Evolutionary conservation across 2,797 vertebrate species (phyloP).

Genomic region (Pangasius larnaudii): DNA sequence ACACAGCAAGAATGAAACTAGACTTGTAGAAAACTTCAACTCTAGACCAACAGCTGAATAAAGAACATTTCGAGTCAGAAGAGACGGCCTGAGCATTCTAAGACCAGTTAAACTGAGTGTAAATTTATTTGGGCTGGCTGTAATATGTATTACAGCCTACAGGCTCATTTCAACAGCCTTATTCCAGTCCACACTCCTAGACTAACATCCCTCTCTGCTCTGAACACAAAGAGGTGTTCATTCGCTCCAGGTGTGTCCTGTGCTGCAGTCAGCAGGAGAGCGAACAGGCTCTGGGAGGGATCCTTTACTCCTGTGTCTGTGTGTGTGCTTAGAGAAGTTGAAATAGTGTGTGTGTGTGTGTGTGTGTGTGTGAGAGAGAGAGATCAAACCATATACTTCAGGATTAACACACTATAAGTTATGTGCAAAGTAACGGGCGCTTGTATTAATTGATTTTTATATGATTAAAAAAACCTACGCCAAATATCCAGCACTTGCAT

Average conservation of each 20-base stretch:
- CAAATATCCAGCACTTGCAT: not conserved
- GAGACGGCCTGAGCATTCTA: not conserved
- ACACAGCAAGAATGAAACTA: not conserved
- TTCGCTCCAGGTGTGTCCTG: constrained; percentile 55
- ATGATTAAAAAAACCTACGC: not conserved
- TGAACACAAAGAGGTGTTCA: constrained; percentile 55
- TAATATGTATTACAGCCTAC: constrained; percentile 3
- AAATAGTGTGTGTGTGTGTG: constrained; percentile 23
- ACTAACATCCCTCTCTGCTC: constrained; percentile 28
- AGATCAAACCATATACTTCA: not conserved
- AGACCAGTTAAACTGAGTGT: constrained; percentile 8
- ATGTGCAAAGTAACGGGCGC: not conserved
- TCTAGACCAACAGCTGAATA: not conserved
- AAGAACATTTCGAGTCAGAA: constrained; percentile 1
- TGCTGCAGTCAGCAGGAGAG: constrained; percentile 42
- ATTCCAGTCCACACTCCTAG: constrained; percentile 18
- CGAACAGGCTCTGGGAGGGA: constrained; percentile 29
- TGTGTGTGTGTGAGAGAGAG: constrained; percentile 20
- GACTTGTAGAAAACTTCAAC: not conserved
- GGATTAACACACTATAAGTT: not conserved
- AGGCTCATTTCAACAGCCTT: constrained; percentile 15
- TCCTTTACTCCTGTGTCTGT: constrained; percentile 30
- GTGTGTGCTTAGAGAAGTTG: constrained; percentile 5
- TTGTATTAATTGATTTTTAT: not conserved
- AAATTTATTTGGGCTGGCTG: constrained; percentile 33